phyloP scores from a whole-genome alignment of 2,888 invertebrate genomes.

The Emmelina monodactyla region DNA sequence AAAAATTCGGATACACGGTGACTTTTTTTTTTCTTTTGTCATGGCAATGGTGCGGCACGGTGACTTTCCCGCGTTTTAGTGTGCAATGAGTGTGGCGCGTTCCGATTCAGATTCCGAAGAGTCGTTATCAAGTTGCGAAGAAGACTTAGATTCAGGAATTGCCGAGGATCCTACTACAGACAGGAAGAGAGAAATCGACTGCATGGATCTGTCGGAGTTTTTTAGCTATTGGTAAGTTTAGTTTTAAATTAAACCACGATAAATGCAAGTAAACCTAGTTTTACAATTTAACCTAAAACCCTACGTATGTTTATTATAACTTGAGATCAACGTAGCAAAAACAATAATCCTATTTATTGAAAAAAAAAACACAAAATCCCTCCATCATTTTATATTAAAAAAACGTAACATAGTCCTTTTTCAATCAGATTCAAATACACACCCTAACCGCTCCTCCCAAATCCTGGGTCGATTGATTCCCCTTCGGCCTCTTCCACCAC shows the following conservation, averaged over 20 bases:
- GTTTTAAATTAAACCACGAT: constrained; percentile 5
- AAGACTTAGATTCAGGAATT: constrained; percentile 53
- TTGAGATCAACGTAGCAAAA: too few species aligned
- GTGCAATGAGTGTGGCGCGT: constrained; percentile 29
- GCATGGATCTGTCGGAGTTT: constrained; percentile 53
- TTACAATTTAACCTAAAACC: too few species aligned
- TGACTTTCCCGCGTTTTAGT: too few species aligned
- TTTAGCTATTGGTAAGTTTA: constrained; percentile 50
- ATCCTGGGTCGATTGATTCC: background rate
- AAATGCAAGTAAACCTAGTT: too few species aligned
- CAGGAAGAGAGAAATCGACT: constrained; percentile 29
- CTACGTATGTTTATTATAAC: too few species aligned
- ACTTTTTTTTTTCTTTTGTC: background rate
- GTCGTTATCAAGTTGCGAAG: constrained; percentile 35
- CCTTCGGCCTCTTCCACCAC: background rate
- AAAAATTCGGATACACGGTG: background rate
- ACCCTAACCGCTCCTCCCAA: background rate
- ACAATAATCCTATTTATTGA: too few species aligned
- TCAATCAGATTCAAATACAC: too few species aligned
- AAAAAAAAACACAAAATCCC: too few species aligned
- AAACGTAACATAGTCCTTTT: background rate
- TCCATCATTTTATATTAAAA: background rate
- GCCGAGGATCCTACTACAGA: constrained; percentile 32
- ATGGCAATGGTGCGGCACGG: background rate
- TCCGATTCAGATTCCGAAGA: constrained; percentile 31